A percentile compares a stretch with the other conserved stretches of the same genome.
These are phyloP conservation scores for Microctonus hyperodae DNA, from an alignment of 2,888 invertebrate species.

Conservation along the genomic window DNA sequence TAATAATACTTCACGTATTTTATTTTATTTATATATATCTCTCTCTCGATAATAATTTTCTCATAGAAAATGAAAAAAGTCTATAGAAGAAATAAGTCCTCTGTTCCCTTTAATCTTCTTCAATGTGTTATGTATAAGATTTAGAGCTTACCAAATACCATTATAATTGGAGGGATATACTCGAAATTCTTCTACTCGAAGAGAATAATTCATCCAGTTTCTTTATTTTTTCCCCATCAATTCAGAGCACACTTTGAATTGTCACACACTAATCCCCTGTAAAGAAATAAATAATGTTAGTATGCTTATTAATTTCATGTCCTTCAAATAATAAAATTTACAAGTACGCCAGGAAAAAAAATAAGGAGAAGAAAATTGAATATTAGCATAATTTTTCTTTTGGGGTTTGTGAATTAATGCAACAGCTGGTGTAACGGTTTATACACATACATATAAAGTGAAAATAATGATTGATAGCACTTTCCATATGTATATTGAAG, in stretches of 20 bases:
- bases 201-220: not conserved
- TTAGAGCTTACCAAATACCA: not conserved
- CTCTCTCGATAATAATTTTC: not conserved
- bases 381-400: not conserved
- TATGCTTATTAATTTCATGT: not conserved
- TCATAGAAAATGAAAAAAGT: not conserved
- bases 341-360: not conserved
- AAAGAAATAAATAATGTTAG: not conserved
- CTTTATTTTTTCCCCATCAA: not conserved
- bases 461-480: not conserved
- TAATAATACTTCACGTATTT: not conserved
- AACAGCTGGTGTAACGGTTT: slow-evolving; percentile 2
- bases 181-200: not conserved
- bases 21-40: too few species aligned
- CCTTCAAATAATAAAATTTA: not conserved
- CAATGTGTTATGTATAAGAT: not conserved
- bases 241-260: too few species aligned
- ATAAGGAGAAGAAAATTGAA: not conserved
- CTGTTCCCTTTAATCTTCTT: not conserved
- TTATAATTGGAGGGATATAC: not conserved
- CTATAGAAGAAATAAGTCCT: not conserved
- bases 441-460: too few species aligned
- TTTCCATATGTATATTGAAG: not conserved
- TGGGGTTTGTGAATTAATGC: not conserved
- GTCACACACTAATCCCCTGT: not conserved